Percentiles rank a stretch among this genome's conserved stretches.
phyloP scores from a whole-genome alignment of 2,797 vertebrate species.

The Hydrolagus colliei region DNA sequence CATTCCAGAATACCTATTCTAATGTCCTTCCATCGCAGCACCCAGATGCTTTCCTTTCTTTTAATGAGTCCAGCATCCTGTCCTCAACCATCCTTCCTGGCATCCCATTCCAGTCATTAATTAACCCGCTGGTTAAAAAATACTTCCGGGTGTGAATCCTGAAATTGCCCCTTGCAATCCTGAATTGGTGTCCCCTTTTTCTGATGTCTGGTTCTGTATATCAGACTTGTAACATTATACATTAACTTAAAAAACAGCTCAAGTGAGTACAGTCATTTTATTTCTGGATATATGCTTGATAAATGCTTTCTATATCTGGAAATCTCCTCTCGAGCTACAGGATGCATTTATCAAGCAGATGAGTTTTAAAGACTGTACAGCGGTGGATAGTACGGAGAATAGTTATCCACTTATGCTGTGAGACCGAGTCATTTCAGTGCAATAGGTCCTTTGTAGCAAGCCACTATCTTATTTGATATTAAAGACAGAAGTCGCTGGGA shows the following conservation, averaged over 20 bases:
- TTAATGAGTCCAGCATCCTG: too few relatives aligned
- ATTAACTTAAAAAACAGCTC: too few relatives aligned
- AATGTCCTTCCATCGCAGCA: too few relatives aligned
- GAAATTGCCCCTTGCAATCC: constrained; percentile 72
- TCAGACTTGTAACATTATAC: constrained; percentile 62
- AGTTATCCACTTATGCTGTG: neutral
- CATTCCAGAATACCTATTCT: too few relatives aligned
- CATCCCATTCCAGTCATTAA: neutral
- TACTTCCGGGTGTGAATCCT: constrained; percentile 56
- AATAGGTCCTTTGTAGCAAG: neutral
- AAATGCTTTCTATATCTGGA: neutral
- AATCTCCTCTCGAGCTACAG: neutral
- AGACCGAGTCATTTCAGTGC: neutral
- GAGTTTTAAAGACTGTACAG: neutral
- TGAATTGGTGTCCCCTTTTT: constrained; percentile 44
- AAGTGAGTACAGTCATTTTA: neutral
- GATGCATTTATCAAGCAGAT: neutral
- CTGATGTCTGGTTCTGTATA: constrained; percentile 74
- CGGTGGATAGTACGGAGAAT: neutral
- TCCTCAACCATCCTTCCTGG: too few relatives aligned
- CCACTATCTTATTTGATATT: too few relatives aligned
- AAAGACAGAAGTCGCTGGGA: too few relatives aligned
- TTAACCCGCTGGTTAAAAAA: constrained; percentile 22
- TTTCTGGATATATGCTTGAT: neutral
- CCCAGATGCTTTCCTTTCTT: too few relatives aligned